Percentiles rank a stretch among this genome's conserved stretches.
Conservation (phyloP, 2,113 vertebrate species). For the Thermophis baileyi region DNA sequence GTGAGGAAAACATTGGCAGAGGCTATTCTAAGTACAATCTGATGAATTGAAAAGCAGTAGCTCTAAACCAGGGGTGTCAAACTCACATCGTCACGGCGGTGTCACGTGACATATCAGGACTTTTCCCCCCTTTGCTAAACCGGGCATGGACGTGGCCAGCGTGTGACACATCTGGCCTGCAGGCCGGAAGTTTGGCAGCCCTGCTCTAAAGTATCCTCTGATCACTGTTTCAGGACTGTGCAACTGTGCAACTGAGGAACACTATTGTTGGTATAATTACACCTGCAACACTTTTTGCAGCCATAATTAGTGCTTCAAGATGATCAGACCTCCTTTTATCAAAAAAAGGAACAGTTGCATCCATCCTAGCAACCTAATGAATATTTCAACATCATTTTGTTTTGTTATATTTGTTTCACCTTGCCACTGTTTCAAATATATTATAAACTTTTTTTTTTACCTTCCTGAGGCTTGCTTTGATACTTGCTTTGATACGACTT, state of each 20-base stretch:
- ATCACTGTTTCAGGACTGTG: background rate
- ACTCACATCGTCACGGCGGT: too few species aligned
- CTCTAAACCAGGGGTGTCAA: too few species aligned
- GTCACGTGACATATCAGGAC: too few species aligned
- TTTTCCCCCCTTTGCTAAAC: too few species aligned
- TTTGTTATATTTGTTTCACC: background rate
- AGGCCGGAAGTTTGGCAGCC: too few species aligned
- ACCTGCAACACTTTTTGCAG: background rate
- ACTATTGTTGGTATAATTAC: background rate
- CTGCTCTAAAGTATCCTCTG: background rate
- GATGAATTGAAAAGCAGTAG: background rate
- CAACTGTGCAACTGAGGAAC: background rate
- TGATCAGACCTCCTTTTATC: background rate
- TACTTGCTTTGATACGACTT: too few species aligned
- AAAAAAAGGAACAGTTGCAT: background rate
- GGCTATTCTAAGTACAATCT: background rate
- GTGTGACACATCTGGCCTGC: accelerated
- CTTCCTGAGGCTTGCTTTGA: background rate
- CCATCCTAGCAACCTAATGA: background rate
- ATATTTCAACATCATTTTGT: background rate
- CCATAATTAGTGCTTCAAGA: too few species aligned
- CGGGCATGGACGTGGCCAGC: too few species aligned
- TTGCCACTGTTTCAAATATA: background rate
- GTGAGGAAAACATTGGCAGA: background rate
- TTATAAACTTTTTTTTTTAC: background rate